These are phyloP conservation scores for Triops cancriformis DNA, from an alignment of 1,140 invertebrate species.

Conservation along the genomic window DNA sequence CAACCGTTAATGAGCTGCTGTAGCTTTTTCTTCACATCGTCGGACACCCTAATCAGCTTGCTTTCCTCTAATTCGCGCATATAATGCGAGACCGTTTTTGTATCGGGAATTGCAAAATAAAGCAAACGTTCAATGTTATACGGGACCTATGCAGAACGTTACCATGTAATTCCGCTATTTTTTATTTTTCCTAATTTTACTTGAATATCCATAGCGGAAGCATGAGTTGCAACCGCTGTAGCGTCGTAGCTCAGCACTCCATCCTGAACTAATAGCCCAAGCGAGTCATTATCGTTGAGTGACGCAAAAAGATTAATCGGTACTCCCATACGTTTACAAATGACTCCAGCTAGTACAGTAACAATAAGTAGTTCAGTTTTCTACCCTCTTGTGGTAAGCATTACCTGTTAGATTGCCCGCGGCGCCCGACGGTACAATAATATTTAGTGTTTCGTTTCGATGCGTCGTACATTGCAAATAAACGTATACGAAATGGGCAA, in stretches of 20 bases:
- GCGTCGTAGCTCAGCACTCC: constrained; percentile 35
- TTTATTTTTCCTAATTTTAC: constrained; percentile 31
- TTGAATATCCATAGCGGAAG: constrained; percentile 46
- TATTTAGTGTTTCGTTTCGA: constrained; percentile 34
- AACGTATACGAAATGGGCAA: constrained; percentile 43
- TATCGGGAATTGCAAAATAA: constrained; percentile 36
- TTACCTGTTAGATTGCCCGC: constrained; percentile 42
- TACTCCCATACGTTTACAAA: constrained; percentile 41
- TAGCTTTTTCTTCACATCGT: constrained; percentile 32
- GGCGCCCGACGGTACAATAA: constrained; percentile 44
- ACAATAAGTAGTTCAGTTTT: neutral
- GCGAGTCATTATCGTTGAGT: constrained; percentile 41
- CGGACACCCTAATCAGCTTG: constrained; percentile 33
- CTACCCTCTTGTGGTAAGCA: neutral
- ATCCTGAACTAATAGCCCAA: constrained; percentile 36
- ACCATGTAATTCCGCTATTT: no score
- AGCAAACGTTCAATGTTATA: constrained; percentile 43
- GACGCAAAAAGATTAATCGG: constrained; percentile 40
- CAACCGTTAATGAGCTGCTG: constrained; percentile 25
- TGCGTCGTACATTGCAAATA: constrained; percentile 38
- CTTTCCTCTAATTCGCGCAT: constrained; percentile 36
- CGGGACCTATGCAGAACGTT: constrained; percentile 37
- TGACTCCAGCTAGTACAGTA: constrained; percentile 36
- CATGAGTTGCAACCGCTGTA: constrained; percentile 35
- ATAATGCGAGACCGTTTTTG: constrained; percentile 31